Evolutionary conservation across 2,797 vertebrate species (phyloP), one percentile per base, ranked within the genome.

Genomic region (Parauchenoglanis ngamensis): DNA sequence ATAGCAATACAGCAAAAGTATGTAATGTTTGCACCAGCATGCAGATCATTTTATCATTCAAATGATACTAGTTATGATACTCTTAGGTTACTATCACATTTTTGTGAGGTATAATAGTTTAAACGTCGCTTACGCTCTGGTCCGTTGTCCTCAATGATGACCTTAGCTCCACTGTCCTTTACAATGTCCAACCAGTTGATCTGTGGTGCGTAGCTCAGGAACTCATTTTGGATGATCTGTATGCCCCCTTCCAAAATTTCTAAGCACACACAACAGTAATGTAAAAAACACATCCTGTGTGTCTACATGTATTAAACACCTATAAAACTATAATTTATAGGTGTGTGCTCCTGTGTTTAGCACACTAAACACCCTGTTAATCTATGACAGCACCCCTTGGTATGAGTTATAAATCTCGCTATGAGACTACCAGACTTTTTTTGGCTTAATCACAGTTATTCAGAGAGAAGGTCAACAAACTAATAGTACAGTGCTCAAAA

Each of bases 111-210:
- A 19, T 82, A 19, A n/a, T 2, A 44, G 44, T 83, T 67, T 67
- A 83, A 68, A 67, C 31, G 87, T 92, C 93, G 95, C 93, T 92
- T 91, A 95, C 95, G 70, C 31, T 92, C 88, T 59, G 91, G 94
- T 85, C 97, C 96, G 0, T 98, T 98, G 68, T 91, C 92, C 6
- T 94, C 28, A 1, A 98, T 96, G 61, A 92, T 76, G 2, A 97
- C 91, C 35, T 94, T 76, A 7, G 95, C 92, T 0, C 87, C 78
- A 2, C 57, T 88, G 81, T 98, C 95, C 88, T 96, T 95, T 89
- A 99, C 95, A n/a, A 98, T 99, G 93, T 99, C 98, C 86, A 86
- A 85, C 98, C 98, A 99, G 92, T 98, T 96, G 84, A 99, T 96
- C 61, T 96, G 94, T 0, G 95, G 94, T 81, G 96, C 95, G 46